Conservation (phyloP, 2,113 vertebrate species). For the Sphyrna mokarran region DNA sequence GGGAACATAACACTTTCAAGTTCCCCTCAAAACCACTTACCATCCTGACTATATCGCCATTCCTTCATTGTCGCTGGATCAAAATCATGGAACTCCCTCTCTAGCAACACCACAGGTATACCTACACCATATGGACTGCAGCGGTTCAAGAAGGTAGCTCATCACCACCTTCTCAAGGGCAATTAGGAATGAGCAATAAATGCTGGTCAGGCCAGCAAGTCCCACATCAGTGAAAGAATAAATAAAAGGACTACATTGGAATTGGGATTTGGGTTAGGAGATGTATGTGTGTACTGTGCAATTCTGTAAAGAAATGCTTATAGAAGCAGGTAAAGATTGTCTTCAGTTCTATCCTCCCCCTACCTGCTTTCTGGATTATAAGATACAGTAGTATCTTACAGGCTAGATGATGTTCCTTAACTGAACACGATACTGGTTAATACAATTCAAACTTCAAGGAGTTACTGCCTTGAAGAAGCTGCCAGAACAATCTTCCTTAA, state of each 20-base stretch:
- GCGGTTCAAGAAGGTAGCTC: no score
- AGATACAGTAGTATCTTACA: neutral
- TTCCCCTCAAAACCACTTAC: no score
- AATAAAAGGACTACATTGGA: neutral
- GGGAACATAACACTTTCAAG: no score
- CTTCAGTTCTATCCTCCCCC: neutral
- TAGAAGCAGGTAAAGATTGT: neutral
- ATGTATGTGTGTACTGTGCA: neutral
- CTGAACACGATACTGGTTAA: neutral
- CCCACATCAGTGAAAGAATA: no score
- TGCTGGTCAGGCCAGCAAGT: no score
- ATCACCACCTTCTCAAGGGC: no score
- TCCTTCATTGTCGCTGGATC: no score
- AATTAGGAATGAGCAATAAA: no score
- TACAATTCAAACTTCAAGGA: neutral
- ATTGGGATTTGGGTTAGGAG: neutral
- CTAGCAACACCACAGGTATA: no score
- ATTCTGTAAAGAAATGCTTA: neutral
- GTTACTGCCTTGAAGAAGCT: neutral
- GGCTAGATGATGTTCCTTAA: neutral
- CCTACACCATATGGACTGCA: no score
- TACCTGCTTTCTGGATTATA: neutral
- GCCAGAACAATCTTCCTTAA: neutral
- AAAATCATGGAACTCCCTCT: no score
- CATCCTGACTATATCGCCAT: no score